A percentile compares a stretch with the other conserved stretches of the same genome.
These are phyloP conservation scores for Anthoptus insignis DNA, from an alignment of 2,888 invertebrate genomes.

Conservation along the genomic window DNA sequence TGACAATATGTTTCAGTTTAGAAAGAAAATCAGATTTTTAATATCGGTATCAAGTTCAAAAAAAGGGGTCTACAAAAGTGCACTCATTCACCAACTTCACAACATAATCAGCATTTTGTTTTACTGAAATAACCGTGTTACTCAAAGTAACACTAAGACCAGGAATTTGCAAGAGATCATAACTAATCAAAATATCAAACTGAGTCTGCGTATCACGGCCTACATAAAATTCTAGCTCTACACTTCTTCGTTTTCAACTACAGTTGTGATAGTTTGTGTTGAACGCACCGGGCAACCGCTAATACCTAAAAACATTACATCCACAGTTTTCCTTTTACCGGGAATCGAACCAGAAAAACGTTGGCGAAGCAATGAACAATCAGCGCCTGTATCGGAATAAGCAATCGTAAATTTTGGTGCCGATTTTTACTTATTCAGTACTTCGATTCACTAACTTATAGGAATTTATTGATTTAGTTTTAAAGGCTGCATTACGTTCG, in stretches of 20 bases:
- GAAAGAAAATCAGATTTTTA: neutral
- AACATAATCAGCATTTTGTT: neutral
- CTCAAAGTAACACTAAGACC: neutral
- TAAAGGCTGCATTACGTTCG: neutral
- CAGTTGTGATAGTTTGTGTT: neutral
- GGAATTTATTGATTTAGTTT: neutral
- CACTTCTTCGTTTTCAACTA: neutral
- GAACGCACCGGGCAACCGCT: neutral
- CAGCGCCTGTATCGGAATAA: neutral
- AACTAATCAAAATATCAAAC: slow-evolving; percentile 23
- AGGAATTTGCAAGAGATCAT: slow-evolving; percentile 9
- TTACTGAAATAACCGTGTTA: neutral
- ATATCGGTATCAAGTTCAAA: neutral
- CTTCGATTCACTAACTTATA: neutral
- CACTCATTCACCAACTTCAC: no score
- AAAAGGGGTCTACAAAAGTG: no score
- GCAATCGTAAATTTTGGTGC: neutral
- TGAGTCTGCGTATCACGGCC: slow-evolving; percentile 19
- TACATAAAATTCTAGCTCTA: slow-evolving; percentile 7
- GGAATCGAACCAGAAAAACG: neutral
- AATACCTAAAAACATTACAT: neutral
- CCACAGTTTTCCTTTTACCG: neutral
- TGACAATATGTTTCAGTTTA: neutral
- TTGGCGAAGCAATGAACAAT: neutral
- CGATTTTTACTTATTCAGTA: neutral